These are phyloP conservation scores for Microtus ochrogaster DNA, from an alignment of 2,113 vertebrate genomes.

Conservation along the genomic window DNA sequence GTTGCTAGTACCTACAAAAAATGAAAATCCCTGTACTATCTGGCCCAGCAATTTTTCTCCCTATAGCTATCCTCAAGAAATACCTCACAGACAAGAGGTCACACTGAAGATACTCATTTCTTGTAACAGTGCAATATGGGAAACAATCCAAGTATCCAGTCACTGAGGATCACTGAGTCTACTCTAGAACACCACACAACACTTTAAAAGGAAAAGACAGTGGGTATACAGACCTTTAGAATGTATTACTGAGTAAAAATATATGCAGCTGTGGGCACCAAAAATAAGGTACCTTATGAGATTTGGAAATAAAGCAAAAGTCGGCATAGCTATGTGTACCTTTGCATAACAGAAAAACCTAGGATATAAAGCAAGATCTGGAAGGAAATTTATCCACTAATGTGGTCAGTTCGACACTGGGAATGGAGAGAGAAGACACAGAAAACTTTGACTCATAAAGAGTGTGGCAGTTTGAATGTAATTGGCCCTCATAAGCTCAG, in stretches of 20 bases:
- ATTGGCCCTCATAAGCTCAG: neutral
- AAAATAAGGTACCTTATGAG: conserved; percentile 17
- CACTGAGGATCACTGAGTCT: neutral
- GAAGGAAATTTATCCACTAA: neutral
- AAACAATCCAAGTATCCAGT: neutral
- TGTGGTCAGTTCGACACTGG: neutral
- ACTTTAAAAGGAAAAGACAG: conserved; percentile 6
- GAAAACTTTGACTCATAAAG: neutral
- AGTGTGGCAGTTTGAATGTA: neutral
- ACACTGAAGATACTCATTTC: neutral
- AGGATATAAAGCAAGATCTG: conserved; percentile 21
- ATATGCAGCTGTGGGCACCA: neutral
- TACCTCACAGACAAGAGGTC: neutral
- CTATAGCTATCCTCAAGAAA: neutral
- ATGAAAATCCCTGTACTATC: neutral
- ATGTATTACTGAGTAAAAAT: neutral
- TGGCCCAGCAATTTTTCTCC: neutral
- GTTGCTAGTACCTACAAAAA: neutral
- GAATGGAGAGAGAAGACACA: neutral
- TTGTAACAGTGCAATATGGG: neutral
- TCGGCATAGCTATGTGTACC: neutral
- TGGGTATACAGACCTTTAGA: neutral
- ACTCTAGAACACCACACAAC: neutral
- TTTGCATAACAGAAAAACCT: neutral
- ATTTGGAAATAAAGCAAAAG: conserved; percentile 27